Conservation (phyloP, 2,888 invertebrate genomes). For the Drepana falcataria region DNA sequence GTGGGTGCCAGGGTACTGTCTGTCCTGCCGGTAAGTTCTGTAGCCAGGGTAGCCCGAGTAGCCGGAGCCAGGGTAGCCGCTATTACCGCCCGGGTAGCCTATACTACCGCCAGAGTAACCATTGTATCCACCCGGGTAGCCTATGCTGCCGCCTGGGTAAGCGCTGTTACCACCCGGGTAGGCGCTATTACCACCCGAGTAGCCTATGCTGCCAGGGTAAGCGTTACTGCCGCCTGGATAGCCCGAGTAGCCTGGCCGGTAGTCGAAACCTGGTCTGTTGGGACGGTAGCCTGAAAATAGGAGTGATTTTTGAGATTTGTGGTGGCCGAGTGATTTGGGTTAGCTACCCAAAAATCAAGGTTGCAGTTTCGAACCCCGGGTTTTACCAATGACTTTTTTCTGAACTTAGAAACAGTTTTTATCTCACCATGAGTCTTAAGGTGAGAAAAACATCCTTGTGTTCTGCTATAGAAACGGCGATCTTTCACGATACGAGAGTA, state of each 20-base stretch:
- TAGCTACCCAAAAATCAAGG: too few relatives aligned
- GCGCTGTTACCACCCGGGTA: conserved; percentile 25
- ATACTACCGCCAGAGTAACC: conserved; percentile 29
- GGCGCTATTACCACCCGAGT: conserved; percentile 26
- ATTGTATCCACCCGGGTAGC: conserved; percentile 23
- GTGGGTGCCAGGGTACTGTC: conserved; percentile 33
- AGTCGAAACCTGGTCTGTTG: conserved; percentile 36
- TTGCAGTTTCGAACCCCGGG: too few relatives aligned
- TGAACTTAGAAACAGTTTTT: too few relatives aligned
- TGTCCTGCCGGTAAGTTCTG: conserved; percentile 22
- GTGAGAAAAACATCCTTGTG: too few relatives aligned
- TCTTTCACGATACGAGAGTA: too few relatives aligned
- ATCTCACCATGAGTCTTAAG: too few relatives aligned
- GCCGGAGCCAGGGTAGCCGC: conserved; percentile 23
- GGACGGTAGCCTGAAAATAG: conserved; percentile 43
- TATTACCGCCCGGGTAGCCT: conserved; percentile 26
- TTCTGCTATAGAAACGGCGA: too few relatives aligned
- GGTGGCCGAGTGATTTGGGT: too few relatives aligned
- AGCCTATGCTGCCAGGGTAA: conserved; percentile 17
- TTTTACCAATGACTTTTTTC: too few relatives aligned
- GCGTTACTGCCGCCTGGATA: conserved; percentile 20
- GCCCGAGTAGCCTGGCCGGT: conserved; percentile 32
- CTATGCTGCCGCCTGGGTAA: conserved; percentile 23
- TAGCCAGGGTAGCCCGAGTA: conserved; percentile 1
- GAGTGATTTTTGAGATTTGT: too few relatives aligned